Conservation (phyloP, 2,113 vertebrate genomes). For the Bucco capensis region DNA sequence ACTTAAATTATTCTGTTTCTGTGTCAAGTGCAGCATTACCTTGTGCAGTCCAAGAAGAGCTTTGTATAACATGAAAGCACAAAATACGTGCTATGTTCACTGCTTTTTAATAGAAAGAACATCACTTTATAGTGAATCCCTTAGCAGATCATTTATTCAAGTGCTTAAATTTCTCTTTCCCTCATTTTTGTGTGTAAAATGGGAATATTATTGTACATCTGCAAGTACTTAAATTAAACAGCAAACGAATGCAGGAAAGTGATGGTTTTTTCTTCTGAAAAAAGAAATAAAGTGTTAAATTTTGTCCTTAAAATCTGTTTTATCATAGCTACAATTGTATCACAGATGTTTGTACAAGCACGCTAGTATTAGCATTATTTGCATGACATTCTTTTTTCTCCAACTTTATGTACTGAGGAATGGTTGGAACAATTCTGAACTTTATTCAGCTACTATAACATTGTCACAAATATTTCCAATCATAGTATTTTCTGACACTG, state of each 20-base stretch:
- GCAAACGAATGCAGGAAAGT: neutral
- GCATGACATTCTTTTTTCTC: neutral
- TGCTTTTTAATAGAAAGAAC: conserved; percentile 29
- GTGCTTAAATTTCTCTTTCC: neutral
- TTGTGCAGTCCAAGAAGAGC: conserved; percentile 36
- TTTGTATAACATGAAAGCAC: conserved; percentile 53
- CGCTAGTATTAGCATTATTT: neutral
- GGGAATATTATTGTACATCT: neutral
- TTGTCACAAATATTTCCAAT: neutral
- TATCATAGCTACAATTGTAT: neutral
- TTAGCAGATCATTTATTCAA: conserved; percentile 7
- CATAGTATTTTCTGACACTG: neutral
- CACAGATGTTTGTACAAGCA: neutral
- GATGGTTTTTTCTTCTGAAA: neutral
- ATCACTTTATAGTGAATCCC: neutral
- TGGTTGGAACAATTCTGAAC: neutral
- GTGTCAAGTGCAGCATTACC: conserved; percentile 57
- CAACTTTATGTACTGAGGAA: neutral
- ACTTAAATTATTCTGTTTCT: conserved; percentile 62
- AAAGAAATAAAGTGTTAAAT: neutral
- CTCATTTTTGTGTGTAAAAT: neutral
- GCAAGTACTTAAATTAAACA: neutral
- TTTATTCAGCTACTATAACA: neutral
- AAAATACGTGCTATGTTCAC: conserved; percentile 18
- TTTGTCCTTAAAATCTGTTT: neutral